Evolutionary conservation across 35 echinoderm and acorn worm species (phyloP), one percentile per base, ranked within the genome.

Genomic region (Apostichopus californicus): DNA sequence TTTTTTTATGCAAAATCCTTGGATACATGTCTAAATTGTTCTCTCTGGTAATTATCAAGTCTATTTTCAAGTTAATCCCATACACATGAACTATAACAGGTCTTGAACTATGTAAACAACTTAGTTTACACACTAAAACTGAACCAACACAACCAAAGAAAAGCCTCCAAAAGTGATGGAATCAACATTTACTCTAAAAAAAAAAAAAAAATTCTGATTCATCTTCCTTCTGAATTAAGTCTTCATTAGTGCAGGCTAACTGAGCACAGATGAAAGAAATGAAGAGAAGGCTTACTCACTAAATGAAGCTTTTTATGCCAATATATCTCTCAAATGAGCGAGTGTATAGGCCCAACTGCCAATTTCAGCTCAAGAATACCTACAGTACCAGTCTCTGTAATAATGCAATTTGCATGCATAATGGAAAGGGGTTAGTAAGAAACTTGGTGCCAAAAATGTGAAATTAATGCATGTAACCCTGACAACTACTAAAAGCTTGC

Each of bases 371-470:
- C 34, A 46, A 46, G 34, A 46, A 46, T 46, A 46, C 34, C 34
- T 46, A 61, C 7, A 5, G 15, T 85, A 59, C 81, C 81, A 85
- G 14, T 58, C 34, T 46, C 34, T 46, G 34, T 46, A 46, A 24
- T 85, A 9, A 85, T 85, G 55, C 55, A 58, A 85, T 60, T 85
- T 85, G 55, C 81, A 85, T 85, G 55, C 55, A 59, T 85, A 75
- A 75, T 75, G 21, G 71, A 75, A 1, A 7, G 6, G 11, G 11
- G 71, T 75, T 22, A 18, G 71, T 75, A 75, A 18, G 34, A 46
- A 75, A 18, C 71, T 75, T 75, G 71, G 71, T 75, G 17, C 71
- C 64, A 75, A 8, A 75, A 75, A 75, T 75, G 71, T 20, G 15
- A 75, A 75, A 75, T 75, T 75, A 75, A 75, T 75, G 11, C 71